Percentiles rank a stretch among this genome's conserved stretches.
These are phyloP conservation scores for Bergia sp. DNA, from an alignment of 92 coral and sea anemone species.

Conservation along the genomic window DNA sequence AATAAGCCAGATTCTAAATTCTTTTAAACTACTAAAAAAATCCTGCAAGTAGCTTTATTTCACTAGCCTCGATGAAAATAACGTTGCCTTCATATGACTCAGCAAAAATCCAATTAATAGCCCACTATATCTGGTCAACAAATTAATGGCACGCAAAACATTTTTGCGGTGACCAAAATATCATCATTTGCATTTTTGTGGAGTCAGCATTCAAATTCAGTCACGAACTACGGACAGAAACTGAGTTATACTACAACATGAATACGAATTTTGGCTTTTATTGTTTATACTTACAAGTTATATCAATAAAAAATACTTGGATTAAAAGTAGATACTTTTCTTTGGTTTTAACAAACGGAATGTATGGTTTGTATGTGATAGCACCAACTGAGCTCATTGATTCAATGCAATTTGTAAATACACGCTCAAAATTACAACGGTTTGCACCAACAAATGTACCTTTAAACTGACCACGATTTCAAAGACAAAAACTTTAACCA, in stretches of 20 bases:
- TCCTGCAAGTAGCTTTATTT: too few relatives aligned
- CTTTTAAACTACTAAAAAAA: neutral
- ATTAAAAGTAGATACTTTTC: constrained; percentile 4
- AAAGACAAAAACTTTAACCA: neutral
- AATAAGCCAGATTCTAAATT: too few relatives aligned
- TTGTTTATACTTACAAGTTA: constrained; percentile 8
- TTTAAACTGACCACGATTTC: constrained; percentile 2
- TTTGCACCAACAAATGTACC: neutral
- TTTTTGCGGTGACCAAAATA: constrained; percentile 12
- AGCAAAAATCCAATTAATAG: constrained; percentile 3
- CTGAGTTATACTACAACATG: neutral
- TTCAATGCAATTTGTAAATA: constrained; percentile 69
- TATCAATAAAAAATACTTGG: constrained; percentile 32
- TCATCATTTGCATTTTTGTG: constrained; percentile 31
- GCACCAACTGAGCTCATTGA: constrained; percentile 65
- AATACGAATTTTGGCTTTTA: constrained; percentile 26
- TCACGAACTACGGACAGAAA: neutral
- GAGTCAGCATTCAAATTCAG: constrained; percentile 40
- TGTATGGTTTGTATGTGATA: constrained; percentile 19
- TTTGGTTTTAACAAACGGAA: constrained; percentile 14
- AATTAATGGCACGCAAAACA: neutral
- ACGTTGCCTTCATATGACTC: constrained; percentile 12
- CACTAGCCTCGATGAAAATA: neutral
- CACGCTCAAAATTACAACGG: constrained; percentile 30
- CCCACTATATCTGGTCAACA: constrained; percentile 4